Conservation (phyloP, 2,113 vertebrate genomes). For the Pampusana beccarii region DNA sequence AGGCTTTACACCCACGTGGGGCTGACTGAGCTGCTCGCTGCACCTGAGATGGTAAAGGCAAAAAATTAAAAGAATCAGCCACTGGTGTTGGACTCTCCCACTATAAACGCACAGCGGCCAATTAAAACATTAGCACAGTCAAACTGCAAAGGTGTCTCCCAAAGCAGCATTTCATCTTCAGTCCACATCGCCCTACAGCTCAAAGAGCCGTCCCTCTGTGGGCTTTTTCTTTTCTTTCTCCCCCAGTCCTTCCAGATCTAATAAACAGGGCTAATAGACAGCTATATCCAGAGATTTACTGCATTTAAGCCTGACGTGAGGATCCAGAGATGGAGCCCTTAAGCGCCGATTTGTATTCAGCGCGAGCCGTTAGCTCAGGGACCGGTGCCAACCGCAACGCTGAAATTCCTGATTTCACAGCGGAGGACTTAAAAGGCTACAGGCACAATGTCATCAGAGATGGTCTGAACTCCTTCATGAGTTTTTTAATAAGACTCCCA, state of each 20-base stretch:
- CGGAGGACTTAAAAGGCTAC: not conserved
- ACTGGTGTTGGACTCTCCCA: not conserved
- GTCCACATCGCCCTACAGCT: accelerated
- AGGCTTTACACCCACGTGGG: not conserved
- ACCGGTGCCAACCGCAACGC: not conserved
- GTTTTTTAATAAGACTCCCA: not conserved
- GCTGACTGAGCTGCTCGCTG: not conserved
- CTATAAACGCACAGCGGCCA: accelerated
- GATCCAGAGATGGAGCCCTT: not conserved
- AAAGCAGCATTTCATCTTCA: not conserved
- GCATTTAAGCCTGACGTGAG: not conserved
- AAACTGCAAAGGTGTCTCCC: not conserved
- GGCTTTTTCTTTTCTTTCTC: not conserved
- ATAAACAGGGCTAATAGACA: not conserved
- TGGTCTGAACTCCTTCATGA: not conserved
- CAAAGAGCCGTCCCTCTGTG: not conserved
- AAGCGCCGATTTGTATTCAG: not conserved
- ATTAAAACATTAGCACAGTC: not conserved
- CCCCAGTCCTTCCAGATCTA: not conserved
- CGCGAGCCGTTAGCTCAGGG: accelerated
- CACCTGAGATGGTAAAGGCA: not conserved
- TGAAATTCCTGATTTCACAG: not conserved
- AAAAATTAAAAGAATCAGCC: not conserved
- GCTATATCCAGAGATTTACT: not conserved
- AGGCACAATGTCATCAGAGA: not conserved